These are phyloP conservation scores for Neodiprion fabricii DNA, from an alignment of 1,140 invertebrate genomes.

Conservation along the genomic window DNA sequence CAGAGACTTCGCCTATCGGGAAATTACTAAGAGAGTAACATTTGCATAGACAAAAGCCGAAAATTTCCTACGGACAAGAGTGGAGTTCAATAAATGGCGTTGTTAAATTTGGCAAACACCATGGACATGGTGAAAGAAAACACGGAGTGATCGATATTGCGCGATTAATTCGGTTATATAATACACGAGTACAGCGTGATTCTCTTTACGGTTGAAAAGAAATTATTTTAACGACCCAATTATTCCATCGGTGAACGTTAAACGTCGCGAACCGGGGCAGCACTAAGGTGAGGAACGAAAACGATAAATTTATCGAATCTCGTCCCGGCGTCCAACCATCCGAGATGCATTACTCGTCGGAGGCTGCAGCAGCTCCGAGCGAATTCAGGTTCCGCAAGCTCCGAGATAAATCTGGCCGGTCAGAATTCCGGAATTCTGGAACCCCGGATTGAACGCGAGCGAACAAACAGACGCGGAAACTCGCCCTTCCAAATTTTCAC, in stretches of 20 bases:
- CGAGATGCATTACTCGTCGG: constrained; percentile 6
- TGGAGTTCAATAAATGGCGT: too few species aligned
- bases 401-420: neutral
- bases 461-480: neutral
- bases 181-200: too few species aligned
- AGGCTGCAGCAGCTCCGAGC: neutral
- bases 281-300: neutral
- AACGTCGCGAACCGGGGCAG: neutral
- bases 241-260: neutral
- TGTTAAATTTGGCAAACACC: too few species aligned
- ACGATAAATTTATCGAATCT: constrained; percentile 2
- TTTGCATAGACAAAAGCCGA: too few species aligned
- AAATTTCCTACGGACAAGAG: too few species aligned
- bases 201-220: too few species aligned
- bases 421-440: neutral
- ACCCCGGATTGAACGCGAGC: too few species aligned
- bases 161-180: too few species aligned
- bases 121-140: too few species aligned
- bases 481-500: neutral
- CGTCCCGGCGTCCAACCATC: neutral
- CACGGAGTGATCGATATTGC: too few species aligned
- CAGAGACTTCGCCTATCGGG: too few species aligned
- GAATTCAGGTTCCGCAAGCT: neutral
- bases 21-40: too few species aligned
- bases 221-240: neutral